These are phyloP conservation scores for Alectoris magna DNA, from an alignment of 2,797 vertebrate genomes.

Conservation along the genomic window DNA sequence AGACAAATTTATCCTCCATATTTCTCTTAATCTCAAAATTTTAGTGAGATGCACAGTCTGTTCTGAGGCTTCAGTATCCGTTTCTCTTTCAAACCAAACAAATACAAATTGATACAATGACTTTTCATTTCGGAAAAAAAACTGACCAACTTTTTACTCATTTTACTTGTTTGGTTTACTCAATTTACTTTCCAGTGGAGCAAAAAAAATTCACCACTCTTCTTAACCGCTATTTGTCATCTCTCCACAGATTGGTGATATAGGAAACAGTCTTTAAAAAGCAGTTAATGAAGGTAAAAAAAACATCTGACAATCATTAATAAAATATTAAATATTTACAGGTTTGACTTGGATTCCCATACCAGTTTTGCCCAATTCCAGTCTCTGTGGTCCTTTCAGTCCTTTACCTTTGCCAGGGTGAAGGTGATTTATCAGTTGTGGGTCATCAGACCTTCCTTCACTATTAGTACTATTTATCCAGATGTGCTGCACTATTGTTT, in stretches of 20 bases:
- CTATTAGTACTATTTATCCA: constrained; percentile 24
- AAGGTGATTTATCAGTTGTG: background rate
- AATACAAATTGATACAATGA: background rate
- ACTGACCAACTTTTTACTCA: background rate
- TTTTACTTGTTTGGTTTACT: background rate
- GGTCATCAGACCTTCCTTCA: background rate
- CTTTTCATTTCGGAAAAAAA: background rate
- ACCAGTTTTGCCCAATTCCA: background rate
- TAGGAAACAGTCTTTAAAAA: background rate
- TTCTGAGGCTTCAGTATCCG: background rate
- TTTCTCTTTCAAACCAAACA: background rate
- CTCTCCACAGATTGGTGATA: background rate
- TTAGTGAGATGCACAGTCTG: background rate
- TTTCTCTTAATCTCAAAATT: background rate
- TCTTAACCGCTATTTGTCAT: background rate
- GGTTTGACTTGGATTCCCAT: background rate
- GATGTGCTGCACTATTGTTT: background rate
- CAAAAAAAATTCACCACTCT: background rate
- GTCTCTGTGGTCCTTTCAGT: background rate
- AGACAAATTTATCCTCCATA: background rate
- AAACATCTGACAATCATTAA: background rate
- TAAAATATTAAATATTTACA: background rate
- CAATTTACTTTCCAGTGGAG: background rate
- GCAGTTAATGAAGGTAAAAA: background rate
- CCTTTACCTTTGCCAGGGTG: background rate